Evolutionary conservation across 2,888 invertebrate genomes (phyloP).

Genomic region (Cerceris rybyensis): DNA sequence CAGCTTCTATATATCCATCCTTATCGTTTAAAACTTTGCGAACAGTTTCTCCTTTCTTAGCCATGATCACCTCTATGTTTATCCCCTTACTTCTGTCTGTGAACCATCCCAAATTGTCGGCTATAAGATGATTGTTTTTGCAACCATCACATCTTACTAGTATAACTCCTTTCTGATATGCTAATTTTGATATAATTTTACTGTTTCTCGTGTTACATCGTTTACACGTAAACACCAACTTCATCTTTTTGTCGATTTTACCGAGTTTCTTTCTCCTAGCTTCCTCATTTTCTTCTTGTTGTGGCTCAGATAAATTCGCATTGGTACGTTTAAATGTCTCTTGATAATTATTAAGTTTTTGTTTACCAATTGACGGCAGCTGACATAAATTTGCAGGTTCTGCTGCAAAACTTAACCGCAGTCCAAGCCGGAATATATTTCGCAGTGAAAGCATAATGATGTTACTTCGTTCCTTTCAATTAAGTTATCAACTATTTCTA

Average conservation of each 20-base stretch:
- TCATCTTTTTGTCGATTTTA: conserved; percentile 84
- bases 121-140: conserved; percentile 95
- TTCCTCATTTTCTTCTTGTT: neutral
- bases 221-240: conserved; percentile 94
- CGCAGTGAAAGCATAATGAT: conserved; percentile 36
- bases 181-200: conserved; percentile 91
- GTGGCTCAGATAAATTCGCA: neutral
- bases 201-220: conserved; percentile 90
- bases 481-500: neutral
- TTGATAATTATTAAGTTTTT: neutral
- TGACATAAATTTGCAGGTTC: neutral
- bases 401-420: conserved; percentile 3
- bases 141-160: conserved; percentile 95
- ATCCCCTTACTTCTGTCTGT: conserved; percentile 87
- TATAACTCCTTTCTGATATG: conserved; percentile 95
- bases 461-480: neutral
- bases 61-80: conserved; percentile 96
- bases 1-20: conserved; percentile 82
- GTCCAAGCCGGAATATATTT: conserved; percentile 19
- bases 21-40: conserved; percentile 81
- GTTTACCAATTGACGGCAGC: neutral
- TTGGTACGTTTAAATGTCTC: neutral
- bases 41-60: conserved; percentile 93
- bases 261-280: conserved; percentile 64
- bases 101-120: conserved; percentile 98